These are phyloP conservation scores for Brachionus calyciflorus DNA, from an alignment of 1,140 invertebrate species.

Conservation along the genomic window DNA sequence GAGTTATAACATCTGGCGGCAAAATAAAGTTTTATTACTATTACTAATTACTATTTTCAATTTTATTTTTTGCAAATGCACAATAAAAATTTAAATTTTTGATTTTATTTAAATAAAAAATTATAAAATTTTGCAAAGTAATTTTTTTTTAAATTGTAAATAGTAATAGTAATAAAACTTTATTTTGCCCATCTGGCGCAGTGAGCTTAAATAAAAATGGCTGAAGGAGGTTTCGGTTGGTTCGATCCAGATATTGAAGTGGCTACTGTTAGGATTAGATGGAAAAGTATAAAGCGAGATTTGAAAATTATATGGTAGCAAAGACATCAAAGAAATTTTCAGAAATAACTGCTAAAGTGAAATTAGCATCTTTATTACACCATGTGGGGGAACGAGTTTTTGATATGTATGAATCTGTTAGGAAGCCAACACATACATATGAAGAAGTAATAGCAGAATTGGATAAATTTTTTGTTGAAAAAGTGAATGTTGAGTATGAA, in stretches of 20 bases:
- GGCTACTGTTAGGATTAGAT: background rate
- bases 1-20: too few species aligned
- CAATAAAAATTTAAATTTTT: too few species aligned
- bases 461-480: background rate
- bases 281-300: background rate
- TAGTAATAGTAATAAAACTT: too few species aligned
- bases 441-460: background rate
- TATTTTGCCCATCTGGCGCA: too few species aligned
- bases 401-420: background rate
- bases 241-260: background rate
- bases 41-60: too few species aligned
- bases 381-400: background rate
- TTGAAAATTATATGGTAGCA: background rate
- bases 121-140: too few species aligned
- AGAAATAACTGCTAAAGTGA: background rate
- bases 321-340: background rate
- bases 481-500: background rate
- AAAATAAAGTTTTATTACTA: too few species aligned
- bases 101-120: too few species aligned
- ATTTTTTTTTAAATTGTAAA: too few species aligned
- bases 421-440: background rate
- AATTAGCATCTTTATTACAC: background rate
- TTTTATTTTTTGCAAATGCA: too few species aligned
- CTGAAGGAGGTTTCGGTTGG: too few species aligned
- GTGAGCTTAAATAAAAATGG: too few species aligned